Base-by-base conservation (phyloP, 92 coral and sea anemone species). In the Desmophyllum pertusum region DNA sequence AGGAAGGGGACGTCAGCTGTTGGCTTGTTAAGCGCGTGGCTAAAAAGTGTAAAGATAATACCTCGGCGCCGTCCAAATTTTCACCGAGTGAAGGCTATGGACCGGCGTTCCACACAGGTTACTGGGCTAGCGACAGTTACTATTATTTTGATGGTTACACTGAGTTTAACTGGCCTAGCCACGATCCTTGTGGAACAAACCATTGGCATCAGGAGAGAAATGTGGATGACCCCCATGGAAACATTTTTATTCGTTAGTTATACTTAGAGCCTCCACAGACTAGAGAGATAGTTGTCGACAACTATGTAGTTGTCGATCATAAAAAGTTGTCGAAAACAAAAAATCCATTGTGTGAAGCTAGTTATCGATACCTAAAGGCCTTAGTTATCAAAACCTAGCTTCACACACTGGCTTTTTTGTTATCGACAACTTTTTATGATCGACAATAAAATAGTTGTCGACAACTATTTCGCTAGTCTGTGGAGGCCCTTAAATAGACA, bases 1-100 rank as follows among this genome's bases (percentile, higher is more conserved):
- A 6, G 17, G 21, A 3, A 21, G 92, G 92, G 33, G 3, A 42
- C 31, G 79, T 84, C 48, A 38, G 18, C 10, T 88, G 92, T 46
- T 36, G 21, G 17, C 39, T 83, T 0, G 88, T 78, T 18, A 76
- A 59, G 31, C 6, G 67, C 13, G 59, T 84, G 21, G 59, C 80
- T 3, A 63, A 61, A 36, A 29, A 14, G 36, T 88, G 91, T 62
- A 11, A 10, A 5, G 41, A 41, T 23, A 29, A 79, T 13, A 73
- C 76, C 18, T 77, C 70, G 4, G 30, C 51, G 53, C 53, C 18
- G 13, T 13, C 53, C 53, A 13, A n/a, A n/a, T n/a, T 48, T 48
- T 17, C 19, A 2, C 53, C 53, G 53, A 14, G 53, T 3, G 53
- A 48, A 48, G 18, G 18, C 0, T 59, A 33, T 59, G 65, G 65